Conservation (phyloP, 92 coral and sea anemone species). For the Ricordea florida region DNA sequence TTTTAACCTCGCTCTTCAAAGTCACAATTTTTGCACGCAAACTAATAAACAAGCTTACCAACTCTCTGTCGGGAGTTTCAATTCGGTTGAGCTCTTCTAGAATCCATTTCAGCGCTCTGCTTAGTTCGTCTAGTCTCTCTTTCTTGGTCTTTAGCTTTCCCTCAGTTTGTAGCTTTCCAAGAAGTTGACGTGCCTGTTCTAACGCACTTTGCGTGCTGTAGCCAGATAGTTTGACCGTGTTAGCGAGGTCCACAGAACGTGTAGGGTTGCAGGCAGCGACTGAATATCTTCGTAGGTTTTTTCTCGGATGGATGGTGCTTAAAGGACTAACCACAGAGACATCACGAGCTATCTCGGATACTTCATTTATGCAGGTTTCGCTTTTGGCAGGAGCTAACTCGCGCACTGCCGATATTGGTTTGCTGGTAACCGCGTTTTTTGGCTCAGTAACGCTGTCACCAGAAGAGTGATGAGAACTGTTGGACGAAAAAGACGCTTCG, state of each 20-base stretch:
- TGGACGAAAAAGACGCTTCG: conserved; percentile 43
- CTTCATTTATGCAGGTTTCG: conserved; percentile 6
- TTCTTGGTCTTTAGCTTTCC: conserved; percentile 79
- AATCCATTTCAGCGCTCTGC: conserved; percentile 85
- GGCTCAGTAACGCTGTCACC: conserved; percentile 21
- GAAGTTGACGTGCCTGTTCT: conserved; percentile 74
- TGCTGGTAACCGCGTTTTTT: background rate
- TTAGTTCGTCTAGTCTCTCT: conserved; percentile 78
- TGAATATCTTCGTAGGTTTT: conserved; percentile 45
- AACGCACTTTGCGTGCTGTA: conserved; percentile 88
- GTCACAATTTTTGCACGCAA: conserved; percentile 82
- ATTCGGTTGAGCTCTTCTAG: conserved; percentile 86
- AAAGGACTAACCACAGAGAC: background rate
- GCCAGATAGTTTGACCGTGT: conserved; percentile 64
- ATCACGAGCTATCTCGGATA: too few relatives aligned
- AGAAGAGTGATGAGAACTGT: conserved; percentile 52
- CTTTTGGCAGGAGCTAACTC: conserved; percentile 10
- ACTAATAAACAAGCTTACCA: conserved; percentile 81
- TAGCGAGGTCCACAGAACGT: background rate
- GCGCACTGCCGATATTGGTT: conserved; percentile 42
- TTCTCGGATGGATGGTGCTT: background rate
- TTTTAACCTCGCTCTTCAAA: conserved; percentile 71
- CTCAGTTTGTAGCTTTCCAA: conserved; percentile 72
- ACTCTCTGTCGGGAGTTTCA: conserved; percentile 77
- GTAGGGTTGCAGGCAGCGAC: conserved; percentile 39